Percentiles rank a stretch among this genome's conserved stretches.
Evolutionary conservation across 2,888 invertebrate species (phyloP).

Genomic region (Drosophila melanosoma): DNA sequence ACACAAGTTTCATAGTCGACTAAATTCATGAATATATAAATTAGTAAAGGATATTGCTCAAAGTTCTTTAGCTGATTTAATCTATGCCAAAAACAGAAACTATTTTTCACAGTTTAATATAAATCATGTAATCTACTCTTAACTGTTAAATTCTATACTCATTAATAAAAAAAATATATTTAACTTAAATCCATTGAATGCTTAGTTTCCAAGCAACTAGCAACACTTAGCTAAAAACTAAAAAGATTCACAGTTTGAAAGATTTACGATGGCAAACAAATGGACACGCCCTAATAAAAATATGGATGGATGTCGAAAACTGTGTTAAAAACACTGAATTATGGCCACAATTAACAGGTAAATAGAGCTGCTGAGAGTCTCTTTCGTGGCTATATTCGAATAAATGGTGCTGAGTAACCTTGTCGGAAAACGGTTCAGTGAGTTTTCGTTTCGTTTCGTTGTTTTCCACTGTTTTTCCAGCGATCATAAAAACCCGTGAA

Average conservation of each 20-base stretch:
- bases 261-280: conserved; percentile 33
- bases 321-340: conserved; percentile 63
- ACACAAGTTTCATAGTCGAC: neutral
- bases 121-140: neutral
- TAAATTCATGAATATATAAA: neutral
- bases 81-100: neutral
- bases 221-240: neutral
- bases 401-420: conserved; percentile 66
- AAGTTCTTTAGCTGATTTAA: neutral
- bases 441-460: conserved; percentile 25
- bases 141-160: neutral
- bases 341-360: conserved; percentile 77
- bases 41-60: neutral
- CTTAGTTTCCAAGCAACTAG: neutral
- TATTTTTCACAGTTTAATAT: neutral
- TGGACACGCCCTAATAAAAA: conserved; percentile 64
- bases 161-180: neutral
- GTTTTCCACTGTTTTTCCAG: conserved; percentile 61
- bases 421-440: conserved; percentile 48
- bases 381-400: neutral
- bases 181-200: too few relatives aligned
- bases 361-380: conserved; percentile 36
- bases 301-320: conserved; percentile 17
- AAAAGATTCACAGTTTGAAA: neutral
- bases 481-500: conserved; percentile 71